A percentile compares a stretch with the other conserved stretches of the same genome.
phyloP scores from a whole-genome alignment of 2,797 vertebrate genomes.

The Prunella strophiata region DNA sequence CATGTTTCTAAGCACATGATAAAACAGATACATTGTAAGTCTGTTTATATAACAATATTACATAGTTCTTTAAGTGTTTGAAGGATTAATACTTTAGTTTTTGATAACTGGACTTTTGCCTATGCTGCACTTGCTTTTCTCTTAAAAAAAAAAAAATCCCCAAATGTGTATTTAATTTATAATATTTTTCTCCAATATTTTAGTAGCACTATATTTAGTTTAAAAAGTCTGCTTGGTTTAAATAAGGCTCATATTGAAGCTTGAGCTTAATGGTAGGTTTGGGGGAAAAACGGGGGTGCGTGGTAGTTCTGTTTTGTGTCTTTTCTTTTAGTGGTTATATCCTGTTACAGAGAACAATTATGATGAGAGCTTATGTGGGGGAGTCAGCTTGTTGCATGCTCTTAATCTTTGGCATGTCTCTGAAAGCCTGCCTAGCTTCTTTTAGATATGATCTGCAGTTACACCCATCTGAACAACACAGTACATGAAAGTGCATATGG shows the following conservation, averaged over 20 bases:
- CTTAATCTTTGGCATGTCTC: not conserved
- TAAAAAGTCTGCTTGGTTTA: not conserved
- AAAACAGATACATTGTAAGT: not conserved
- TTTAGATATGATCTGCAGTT: not conserved
- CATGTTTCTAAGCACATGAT: not conserved
- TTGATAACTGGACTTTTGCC: not conserved
- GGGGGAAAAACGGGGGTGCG: rapidly evolving
- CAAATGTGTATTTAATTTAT: not conserved
- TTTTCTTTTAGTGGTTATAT: not conserved
- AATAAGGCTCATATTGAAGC: not conserved
- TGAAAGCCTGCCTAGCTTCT: not conserved
- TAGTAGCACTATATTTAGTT: not conserved
- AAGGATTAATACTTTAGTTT: not conserved
- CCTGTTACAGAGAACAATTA: not conserved
- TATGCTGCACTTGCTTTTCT: not conserved
- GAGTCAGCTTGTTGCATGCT: not conserved
- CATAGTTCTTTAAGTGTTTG: not conserved
- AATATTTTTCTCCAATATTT: not conserved
- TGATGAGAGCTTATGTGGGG: not conserved
- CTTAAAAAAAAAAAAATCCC: not conserved
- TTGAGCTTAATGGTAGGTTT: not conserved
- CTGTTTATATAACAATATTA: not conserved
- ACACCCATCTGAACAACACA: not conserved
- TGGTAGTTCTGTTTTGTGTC: conserved; percentile 4
- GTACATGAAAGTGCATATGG: not conserved